These are phyloP conservation scores for Fringilla coelebs DNA, from an alignment of 2,797 vertebrate species.

Conservation along the genomic window DNA sequence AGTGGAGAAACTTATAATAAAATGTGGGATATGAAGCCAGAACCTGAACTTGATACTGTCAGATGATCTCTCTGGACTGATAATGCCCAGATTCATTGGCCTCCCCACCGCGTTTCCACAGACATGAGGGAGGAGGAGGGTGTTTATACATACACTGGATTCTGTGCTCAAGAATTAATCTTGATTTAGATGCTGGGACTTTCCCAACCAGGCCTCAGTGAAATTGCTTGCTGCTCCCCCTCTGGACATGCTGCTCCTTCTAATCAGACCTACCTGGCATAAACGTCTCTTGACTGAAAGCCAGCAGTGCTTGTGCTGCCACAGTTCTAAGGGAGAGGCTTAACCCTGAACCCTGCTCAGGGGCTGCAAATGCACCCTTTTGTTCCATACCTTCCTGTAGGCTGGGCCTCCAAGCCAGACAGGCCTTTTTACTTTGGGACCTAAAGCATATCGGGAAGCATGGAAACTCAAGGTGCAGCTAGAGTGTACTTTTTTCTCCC, in stretches of 20 bases:
- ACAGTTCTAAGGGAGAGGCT: constrained; percentile 9
- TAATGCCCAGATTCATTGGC: constrained; percentile 35
- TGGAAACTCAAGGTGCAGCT: background rate
- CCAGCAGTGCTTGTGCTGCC: background rate
- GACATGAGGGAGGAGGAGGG: constrained; percentile 21
- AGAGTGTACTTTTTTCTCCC: background rate
- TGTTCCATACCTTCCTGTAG: background rate
- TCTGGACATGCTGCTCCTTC: constrained; percentile 62
- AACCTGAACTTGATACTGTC: constrained; percentile 38
- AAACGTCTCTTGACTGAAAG: constrained; percentile 29
- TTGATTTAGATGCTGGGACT: constrained; percentile 66
- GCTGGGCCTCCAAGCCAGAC: background rate
- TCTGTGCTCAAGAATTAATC: constrained; percentile 42
- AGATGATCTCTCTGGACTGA: constrained; percentile 47
- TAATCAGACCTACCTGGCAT: constrained; percentile 57
- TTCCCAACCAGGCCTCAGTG: constrained; percentile 54
- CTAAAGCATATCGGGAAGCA: background rate
- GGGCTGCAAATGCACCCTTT: background rate
- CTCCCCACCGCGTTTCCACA: background rate
- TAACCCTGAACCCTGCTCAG: constrained; percentile 5
- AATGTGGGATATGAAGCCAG: constrained; percentile 20
- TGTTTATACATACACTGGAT: constrained; percentile 46
- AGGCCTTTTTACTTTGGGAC: background rate
- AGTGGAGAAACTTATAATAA: constrained; percentile 37
- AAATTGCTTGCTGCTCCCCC: constrained; percentile 57